Conservation (phyloP, 2,797 vertebrate genomes). For the Trachurus trachurus region DNA sequence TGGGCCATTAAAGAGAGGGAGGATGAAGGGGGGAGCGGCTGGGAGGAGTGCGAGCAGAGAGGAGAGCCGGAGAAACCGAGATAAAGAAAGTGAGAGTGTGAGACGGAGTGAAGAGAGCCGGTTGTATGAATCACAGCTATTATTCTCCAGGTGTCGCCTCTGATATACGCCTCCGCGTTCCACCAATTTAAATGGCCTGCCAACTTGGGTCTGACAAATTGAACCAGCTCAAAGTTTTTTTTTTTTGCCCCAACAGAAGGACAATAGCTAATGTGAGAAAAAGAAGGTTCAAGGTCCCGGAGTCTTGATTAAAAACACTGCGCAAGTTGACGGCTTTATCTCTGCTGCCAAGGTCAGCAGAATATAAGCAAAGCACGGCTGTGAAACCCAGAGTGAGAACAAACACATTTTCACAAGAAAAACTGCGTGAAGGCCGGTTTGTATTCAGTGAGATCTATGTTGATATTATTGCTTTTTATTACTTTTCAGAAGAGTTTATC, state of each 20-base stretch:
- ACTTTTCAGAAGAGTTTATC: not conserved
- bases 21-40: not conserved
- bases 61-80: conserved; percentile 9
- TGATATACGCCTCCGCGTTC: conserved; percentile 51
- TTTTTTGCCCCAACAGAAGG: conserved; percentile 40
- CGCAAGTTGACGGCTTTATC: conserved; percentile 18
- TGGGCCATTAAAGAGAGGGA: conserved; percentile 32
- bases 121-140: conserved; percentile 62
- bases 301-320: conserved; percentile 21
- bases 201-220: conserved; percentile 66
- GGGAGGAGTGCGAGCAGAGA: not conserved
- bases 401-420: not conserved
- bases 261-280: conserved; percentile 38
- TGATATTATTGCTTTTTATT: conserved; percentile 10
- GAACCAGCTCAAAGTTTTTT: conserved; percentile 49
- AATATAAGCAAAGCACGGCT: not conserved
- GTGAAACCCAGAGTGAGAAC: not conserved
- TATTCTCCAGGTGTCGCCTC: conserved; percentile 56
- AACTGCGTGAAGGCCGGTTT: not conserved
- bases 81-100: conserved; percentile 35
- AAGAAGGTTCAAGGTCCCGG: conserved; percentile 41
- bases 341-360: conserved; percentile 6
- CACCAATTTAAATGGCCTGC: conserved; percentile 63
- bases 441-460: not conserved
- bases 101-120: conserved; percentile 7